A percentile compares a stretch with the other conserved stretches of the same genome.
Evolutionary conservation across 37 sponge, comb jelly and placozoan genomes (phyloP).

Genomic region (Chondrosia reniformis): DNA sequence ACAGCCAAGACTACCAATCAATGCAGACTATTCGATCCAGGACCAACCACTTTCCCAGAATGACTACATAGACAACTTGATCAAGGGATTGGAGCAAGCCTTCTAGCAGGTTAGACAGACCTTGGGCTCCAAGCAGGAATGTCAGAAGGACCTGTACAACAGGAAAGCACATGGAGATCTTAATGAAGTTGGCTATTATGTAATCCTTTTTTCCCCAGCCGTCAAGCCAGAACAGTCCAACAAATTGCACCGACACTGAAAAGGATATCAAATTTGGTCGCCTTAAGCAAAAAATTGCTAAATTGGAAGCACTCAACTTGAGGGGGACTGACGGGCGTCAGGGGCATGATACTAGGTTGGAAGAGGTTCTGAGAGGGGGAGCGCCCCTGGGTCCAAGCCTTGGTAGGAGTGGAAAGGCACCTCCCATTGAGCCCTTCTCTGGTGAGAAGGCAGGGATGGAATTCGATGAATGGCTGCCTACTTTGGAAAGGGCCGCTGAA

Average conservation of each 20-base stretch:
- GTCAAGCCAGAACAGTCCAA: constrained; percentile 24
- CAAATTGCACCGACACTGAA: constrained; percentile 49
- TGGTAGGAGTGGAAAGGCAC: constrained; percentile 20
- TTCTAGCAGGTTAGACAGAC: constrained; percentile 4
- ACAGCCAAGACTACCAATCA: constrained; percentile 33
- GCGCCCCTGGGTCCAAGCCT: no score
- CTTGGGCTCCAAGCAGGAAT: background rate
- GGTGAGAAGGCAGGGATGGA: background rate
- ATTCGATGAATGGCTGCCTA: constrained; percentile 33
- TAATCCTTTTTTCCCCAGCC: constrained; percentile 45
- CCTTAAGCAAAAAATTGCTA: no score
- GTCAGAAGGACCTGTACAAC: constrained; percentile 32
- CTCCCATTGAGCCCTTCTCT: constrained; percentile 28
- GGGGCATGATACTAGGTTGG: no score
- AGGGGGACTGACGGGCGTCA: no score
- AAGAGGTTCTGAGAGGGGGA: no score
- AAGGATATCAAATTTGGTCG: no score
- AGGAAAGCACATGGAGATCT: constrained; percentile 39
- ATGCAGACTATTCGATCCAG: background rate
- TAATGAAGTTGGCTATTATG: constrained; percentile 33
- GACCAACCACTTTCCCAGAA: background rate
- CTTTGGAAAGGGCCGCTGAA: constrained; percentile 3
- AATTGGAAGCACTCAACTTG: no score
- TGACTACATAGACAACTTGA: constrained; percentile 25
- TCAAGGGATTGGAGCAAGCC: background rate